Evolutionary conservation across 1,140 invertebrate genomes (phyloP), one percentile per base, ranked within the genome.

Genomic region (Lepidurus apus): DNA sequence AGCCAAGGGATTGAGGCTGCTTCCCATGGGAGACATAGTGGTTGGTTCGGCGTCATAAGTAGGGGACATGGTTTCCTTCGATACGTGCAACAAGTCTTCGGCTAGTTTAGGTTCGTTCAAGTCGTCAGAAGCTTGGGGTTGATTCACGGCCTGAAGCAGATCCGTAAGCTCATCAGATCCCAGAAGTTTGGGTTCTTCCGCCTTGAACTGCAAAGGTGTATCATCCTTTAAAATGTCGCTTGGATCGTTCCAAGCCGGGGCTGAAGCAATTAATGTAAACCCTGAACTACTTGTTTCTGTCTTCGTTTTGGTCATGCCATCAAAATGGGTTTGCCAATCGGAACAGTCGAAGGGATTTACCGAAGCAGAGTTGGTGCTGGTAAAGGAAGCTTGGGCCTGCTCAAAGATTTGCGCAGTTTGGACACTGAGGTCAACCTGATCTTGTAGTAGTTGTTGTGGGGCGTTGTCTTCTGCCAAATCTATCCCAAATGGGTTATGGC

Each of bases 251-350:
- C 53, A 65, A 13, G 53, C 17, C 9, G 53, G 53, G 6, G 53
- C 53, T 65, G 53, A 9, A 7, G 53, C 17, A 21, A 21, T 65
- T 65, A 65, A 65, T 13, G 53, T 21, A 17, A 34, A 34, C 34
- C 34, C 34, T 34, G 34, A 34, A 34, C 34, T 34, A 34, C 34
- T 34, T 34, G 34, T 34, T 34, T 34, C 34, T 34, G 34, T 34
- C 34, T 34, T 34, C 34, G 53, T 13, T 17, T 65, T 65, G 4
- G 21, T n/a, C 53, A 65, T 65, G 53, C 53, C 53, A n/a, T 65
- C 53, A 21, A 65, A 65, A 65, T 65, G 53, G 17, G 53, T 65
- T 65, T 65, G 53, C 53, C 53, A 65, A 65, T 65, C 53, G 10
- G 53, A 65, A 9, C 53, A 65, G 8, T 65, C 53, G 21, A 65